These are phyloP conservation scores for Argyrosomus japonicus DNA, from an alignment of 2,113 vertebrate species.

Conservation along the genomic window DNA sequence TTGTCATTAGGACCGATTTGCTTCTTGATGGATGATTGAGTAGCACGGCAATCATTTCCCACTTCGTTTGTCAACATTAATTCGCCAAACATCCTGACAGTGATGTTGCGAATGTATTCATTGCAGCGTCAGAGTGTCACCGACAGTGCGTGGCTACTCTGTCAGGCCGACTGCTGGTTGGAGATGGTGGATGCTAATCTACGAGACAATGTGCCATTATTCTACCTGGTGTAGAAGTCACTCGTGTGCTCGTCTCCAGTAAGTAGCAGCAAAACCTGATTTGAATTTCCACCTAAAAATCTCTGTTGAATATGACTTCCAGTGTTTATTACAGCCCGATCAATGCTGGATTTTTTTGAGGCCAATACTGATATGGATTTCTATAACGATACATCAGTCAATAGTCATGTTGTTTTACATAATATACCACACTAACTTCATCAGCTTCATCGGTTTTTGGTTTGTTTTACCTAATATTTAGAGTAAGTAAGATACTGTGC, in stretches of 20 bases:
- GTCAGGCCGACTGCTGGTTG: not conserved
- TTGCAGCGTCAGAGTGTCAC: not conserved
- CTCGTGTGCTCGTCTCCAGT: not conserved
- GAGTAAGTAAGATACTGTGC: no score
- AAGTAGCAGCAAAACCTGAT: no score
- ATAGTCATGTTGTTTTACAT: no score
- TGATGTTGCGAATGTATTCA: not conserved
- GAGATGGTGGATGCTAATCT: not conserved
- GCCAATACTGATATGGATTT: no score
- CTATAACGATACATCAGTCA: no score
- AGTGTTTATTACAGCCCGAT: not conserved
- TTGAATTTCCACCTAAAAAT: not conserved
- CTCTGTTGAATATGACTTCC: not conserved
- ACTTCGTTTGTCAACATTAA: slow-evolving; percentile 22
- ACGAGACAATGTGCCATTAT: not conserved
- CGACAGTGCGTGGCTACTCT: not conserved
- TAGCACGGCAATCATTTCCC: not conserved
- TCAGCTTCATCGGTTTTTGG: no score
- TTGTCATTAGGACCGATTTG: slow-evolving; percentile 6
- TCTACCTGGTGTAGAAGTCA: not conserved
- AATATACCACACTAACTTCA: no score
- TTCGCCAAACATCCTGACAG: not conserved
- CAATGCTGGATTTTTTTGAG: not conserved
- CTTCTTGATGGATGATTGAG: not conserved
- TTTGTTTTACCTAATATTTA: no score